Base-by-base conservation (phyloP, 2,888 invertebrate species). In the Nephrocerus scutellatus region DNA sequence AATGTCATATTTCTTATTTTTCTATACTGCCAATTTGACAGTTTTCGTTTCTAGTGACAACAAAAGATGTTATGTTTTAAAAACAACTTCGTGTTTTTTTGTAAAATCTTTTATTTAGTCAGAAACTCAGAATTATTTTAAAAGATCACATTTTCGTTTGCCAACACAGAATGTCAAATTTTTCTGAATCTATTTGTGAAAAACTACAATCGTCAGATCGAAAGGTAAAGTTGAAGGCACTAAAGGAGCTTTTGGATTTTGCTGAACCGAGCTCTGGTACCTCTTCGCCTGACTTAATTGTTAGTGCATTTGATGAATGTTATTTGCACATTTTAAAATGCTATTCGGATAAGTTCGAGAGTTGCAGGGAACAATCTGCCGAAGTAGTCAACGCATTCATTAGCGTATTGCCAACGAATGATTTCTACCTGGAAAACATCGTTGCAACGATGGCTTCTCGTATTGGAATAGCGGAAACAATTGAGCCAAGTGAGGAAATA, bases 401-500 rank as follows among this genome's bases (percentile, higher is more conserved):
- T n/a, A 41, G 52, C 1, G 66, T 67, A 20, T 59, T 84, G 18
- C 79, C 80, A 1, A 63, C 76, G 1, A 76, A 80, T 48, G 84
- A 85, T 50, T 83, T 80, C 46, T 82, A 83, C 60, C 70, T 89
- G 34, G 77, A 82, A 1, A 82, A 83, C 48, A 70, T 90, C 12
- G 70, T 91, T 22, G 84, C 88, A 2, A 76, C 83, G 2, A 60
- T 92, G 43, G 76, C 79, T 1, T 81, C 82, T 51, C 77, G 90
- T 43, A 75, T 93, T 47, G 88, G 86, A 0, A 77, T 79, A 38
- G 75, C 79, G 24, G 89, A 90, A 62, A 73, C 83, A 0, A 60
- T 76, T 3, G 77, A 78, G 51, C 70, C 74, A 48, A 67, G 81
- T 3, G 93, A 95, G 69, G 93, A 95, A 72, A 74, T 92, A 28